Conservation (phyloP, 2,888 invertebrate species). For the Synanthedon andrenaeformis region DNA sequence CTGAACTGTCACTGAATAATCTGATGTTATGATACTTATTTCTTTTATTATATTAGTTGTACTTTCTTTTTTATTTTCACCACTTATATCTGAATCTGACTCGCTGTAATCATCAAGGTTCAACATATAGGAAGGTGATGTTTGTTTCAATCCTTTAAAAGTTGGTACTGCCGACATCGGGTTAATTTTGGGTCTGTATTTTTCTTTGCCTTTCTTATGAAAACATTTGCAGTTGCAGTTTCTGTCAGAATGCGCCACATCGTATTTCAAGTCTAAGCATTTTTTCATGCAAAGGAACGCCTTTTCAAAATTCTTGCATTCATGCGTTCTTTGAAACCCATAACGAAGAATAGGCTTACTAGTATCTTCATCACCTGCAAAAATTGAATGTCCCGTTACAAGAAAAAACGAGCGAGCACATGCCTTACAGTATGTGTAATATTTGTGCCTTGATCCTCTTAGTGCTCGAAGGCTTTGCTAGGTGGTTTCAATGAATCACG, state of each 20-base stretch:
- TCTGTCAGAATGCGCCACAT: slow-evolving; percentile 36
- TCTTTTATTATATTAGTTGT: too few relatives aligned
- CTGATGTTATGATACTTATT: too few relatives aligned
- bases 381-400: too few relatives aligned
- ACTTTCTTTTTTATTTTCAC: neutral
- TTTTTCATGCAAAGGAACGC: slow-evolving; percentile 38
- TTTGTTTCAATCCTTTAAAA: too few relatives aligned
- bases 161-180: too few relatives aligned
- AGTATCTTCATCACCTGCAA: too few relatives aligned
- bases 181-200: slow-evolving; percentile 9
- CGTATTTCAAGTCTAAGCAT: slow-evolving; percentile 34
- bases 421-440: too few relatives aligned
- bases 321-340: slow-evolving; percentile 38
- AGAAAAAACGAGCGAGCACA: too few relatives aligned
- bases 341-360: slow-evolving; percentile 25
- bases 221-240: slow-evolving; percentile 40
- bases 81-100: neutral
- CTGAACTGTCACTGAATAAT: too few relatives aligned
- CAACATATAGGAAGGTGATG: neutral
- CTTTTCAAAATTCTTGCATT: slow-evolving; percentile 29
- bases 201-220: slow-evolving; percentile 21
- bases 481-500: too few relatives aligned
- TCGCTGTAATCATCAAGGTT: neutral
- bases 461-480: too few relatives aligned
- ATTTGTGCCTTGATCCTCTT: too few relatives aligned